Percentiles rank a stretch among this genome's conserved stretches.
phyloP scores from a whole-genome alignment of 2,113 vertebrate genomes.

The human (Homo sapiens) region GRCh38 chr5:945001-945500 shows the following conservation, averaged over 20 bases:
- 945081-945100: no score
- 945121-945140: no score
- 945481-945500: not conserved
- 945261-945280: not conserved
- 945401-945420: no score
- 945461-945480: not conserved
- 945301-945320: not conserved
- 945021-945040: no score
- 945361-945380: not conserved
- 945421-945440: not conserved
- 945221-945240: no score
- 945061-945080: no score
- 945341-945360: not conserved
- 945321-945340: not conserved
- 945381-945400: not conserved
- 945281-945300: not conserved
- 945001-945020: rapidly evolving
- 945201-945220: not conserved
- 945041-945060: no score
- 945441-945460: not conserved
- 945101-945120: no score
- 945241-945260: not conserved
- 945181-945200: no score
- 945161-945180: not conserved
- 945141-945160: not conserved